Conservation (phyloP, 2,797 vertebrate species). For the Sebastes kiyomatsui region DNA sequence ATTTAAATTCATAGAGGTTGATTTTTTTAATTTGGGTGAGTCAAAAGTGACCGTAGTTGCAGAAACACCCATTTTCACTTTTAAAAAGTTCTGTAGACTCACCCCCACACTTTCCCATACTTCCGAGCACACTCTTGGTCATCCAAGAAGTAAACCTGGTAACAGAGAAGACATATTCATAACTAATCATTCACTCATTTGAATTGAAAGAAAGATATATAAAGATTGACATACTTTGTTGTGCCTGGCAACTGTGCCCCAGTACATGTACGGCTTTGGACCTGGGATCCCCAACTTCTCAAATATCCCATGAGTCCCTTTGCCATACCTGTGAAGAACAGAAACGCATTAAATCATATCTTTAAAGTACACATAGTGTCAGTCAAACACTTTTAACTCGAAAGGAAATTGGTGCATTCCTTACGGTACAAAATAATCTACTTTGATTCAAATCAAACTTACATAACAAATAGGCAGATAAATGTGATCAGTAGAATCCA, state of each 20-base stretch:
- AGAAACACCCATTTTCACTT: too few relatives aligned
- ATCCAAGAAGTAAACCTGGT: slow-evolving; percentile 61
- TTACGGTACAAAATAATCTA: not conserved
- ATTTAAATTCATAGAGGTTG: too few relatives aligned
- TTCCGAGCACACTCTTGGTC: slow-evolving; percentile 22
- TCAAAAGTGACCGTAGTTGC: too few relatives aligned
- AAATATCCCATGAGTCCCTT: slow-evolving; percentile 71
- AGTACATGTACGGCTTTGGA: slow-evolving; percentile 70
- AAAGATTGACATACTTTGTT: slow-evolving; percentile 28
- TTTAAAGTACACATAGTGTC: not conserved
- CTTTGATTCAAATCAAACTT: not conserved
- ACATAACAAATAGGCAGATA: slow-evolving; percentile 51
- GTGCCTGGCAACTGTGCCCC: slow-evolving; percentile 67
- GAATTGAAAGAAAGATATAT: not conserved
- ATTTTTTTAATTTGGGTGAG: too few relatives aligned
- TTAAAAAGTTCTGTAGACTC: slow-evolving; percentile 23
- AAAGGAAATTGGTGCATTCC: not conserved
- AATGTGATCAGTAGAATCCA: slow-evolving; percentile 59
- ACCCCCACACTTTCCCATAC: slow-evolving; percentile 74
- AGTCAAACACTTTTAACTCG: not conserved
- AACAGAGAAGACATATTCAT: not conserved
- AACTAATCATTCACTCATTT: not conserved
- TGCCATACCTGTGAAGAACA: slow-evolving; percentile 72
- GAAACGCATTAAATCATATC: not conserved
- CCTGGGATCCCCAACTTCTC: slow-evolving; percentile 80